These are phyloP conservation scores for Fundulus diaphanus DNA, from an alignment of 2,797 vertebrate genomes.

Conservation along the genomic window DNA sequence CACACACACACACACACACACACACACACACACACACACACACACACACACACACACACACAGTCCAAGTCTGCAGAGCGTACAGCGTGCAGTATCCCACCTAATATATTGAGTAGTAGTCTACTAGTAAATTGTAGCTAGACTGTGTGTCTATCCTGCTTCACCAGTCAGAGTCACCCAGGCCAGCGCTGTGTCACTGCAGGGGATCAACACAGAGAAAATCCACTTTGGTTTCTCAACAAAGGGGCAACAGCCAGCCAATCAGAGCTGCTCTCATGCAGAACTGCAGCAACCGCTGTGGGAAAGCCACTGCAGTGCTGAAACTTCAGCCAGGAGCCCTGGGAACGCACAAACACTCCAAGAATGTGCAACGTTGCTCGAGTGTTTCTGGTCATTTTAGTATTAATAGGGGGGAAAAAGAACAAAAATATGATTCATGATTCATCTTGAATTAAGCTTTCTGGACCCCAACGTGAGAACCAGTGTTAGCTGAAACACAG, in stretches of 20 bases:
- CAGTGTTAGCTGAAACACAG: background rate
- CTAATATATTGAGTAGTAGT: conserved; percentile 57
- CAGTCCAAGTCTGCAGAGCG: conserved; percentile 37
- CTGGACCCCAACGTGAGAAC: background rate
- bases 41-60: conserved; percentile 16
- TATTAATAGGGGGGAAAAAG: background rate
- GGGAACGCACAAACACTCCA: background rate
- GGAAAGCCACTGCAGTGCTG: conserved; percentile 26
- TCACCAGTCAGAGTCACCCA: conserved; percentile 27
- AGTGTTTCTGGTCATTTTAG: background rate
- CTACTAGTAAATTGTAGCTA: conserved; percentile 20
- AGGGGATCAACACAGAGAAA: conserved; percentile 50
- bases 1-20: conserved; percentile 21
- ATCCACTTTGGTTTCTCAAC: conserved; percentile 51
- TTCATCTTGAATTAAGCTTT: background rate
- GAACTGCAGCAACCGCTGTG: conserved; percentile 24
- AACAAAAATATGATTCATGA: background rate
- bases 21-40: conserved; percentile 11
- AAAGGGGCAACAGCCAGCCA: conserved; percentile 58
- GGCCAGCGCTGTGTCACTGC: conserved; percentile 35
- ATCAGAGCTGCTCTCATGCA: conserved; percentile 44
- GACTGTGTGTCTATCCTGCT: conserved; percentile 14
- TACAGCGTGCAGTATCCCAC: conserved; percentile 19
- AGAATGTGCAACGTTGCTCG: background rate
- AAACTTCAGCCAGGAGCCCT: conserved; percentile 5